phyloP scores from a whole-genome alignment of 2,797 vertebrate species.

The Tangara arthus region DNA sequence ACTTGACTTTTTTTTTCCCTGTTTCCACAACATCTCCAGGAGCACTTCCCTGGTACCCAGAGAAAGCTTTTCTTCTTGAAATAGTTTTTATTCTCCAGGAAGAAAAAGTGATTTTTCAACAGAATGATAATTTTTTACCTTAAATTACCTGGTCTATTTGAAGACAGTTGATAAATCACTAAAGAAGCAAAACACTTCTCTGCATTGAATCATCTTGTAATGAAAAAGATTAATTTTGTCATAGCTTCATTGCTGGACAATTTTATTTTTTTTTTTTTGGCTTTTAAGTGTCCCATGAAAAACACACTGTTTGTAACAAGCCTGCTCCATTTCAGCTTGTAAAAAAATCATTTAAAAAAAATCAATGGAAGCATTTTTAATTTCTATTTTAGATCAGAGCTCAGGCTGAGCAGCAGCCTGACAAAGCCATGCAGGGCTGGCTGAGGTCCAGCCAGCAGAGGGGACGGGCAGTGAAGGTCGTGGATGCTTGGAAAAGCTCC shows the following conservation, averaged over 20 bases:
- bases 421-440: conserved; percentile 7
- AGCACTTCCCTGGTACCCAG: background rate
- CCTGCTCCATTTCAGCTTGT: background rate
- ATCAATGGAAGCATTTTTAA: background rate
- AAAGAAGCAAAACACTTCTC: background rate
- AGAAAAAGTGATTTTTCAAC: background rate
- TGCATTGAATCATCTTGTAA: background rate
- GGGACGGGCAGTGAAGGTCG: conserved; percentile 1
- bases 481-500: background rate
- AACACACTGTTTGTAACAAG: background rate
- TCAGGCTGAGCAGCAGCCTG: background rate
- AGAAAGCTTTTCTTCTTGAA: background rate
- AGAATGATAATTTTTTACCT: background rate
- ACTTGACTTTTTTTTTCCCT: background rate
- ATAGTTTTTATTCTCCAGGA: background rate
- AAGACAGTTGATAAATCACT: conserved; percentile 33
- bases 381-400: conserved; percentile 38
- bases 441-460: conserved; percentile 16
- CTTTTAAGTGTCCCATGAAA: background rate
- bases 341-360: background rate
- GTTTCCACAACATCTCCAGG: background rate
- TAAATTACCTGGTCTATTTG: background rate
- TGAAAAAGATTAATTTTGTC: background rate
- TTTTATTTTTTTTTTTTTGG: background rate
- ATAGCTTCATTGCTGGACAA: background rate